A percentile compares a stretch with the other conserved stretches of the same genome.
Evolutionary conservation across 2,888 invertebrate species (phyloP).

Genomic region (Leucophenga maculata): DNA sequence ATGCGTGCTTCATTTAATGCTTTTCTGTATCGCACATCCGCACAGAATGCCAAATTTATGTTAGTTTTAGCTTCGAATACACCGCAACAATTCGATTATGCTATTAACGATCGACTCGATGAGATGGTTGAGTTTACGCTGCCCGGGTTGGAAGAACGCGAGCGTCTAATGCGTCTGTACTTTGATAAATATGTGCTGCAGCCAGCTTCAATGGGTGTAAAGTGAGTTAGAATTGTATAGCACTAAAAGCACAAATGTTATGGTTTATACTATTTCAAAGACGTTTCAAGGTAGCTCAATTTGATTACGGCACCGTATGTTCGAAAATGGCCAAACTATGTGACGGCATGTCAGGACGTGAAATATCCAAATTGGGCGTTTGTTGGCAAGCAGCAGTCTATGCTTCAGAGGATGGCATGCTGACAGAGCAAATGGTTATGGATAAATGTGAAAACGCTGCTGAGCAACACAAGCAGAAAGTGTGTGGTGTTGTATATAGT

Average conservation of each 20-base stretch:
- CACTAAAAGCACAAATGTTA: not conserved
- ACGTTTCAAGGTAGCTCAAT: slow-evolving; percentile 91
- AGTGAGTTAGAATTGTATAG: slow-evolving; percentile 72
- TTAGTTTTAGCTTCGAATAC: slow-evolving; percentile 97
- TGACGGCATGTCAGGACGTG: slow-evolving; percentile 96
- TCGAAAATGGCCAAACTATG: slow-evolving; percentile 86
- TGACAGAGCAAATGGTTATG: slow-evolving; percentile 94
- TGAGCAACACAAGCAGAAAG: slow-evolving; percentile 91
- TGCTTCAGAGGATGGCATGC: slow-evolving; percentile 92
- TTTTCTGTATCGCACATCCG: slow-evolving; percentile 97
- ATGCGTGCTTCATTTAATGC: slow-evolving; percentile 96
- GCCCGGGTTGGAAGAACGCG: slow-evolving; percentile 93
- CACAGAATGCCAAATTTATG: slow-evolving; percentile 98
- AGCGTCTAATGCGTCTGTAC: slow-evolving; percentile 93
- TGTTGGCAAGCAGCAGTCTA: slow-evolving; percentile 98
- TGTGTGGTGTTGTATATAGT: slow-evolving; percentile 59
- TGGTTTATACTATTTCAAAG: slow-evolving; percentile 71
- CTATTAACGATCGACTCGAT: slow-evolving; percentile 95
- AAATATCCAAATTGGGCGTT: slow-evolving; percentile 95
- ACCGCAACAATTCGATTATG: slow-evolving; percentile 99
- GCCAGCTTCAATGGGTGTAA: slow-evolving; percentile 88
- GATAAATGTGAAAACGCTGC: slow-evolving; percentile 88
- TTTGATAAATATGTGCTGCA: slow-evolving; percentile 96
- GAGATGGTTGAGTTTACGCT: slow-evolving; percentile 97
- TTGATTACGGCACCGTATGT: slow-evolving; percentile 93